Evolutionary conservation across 1,140 invertebrate genomes (phyloP), one percentile per base, ranked within the genome.

Genomic region (Leptinotarsa undecemlineata): DNA sequence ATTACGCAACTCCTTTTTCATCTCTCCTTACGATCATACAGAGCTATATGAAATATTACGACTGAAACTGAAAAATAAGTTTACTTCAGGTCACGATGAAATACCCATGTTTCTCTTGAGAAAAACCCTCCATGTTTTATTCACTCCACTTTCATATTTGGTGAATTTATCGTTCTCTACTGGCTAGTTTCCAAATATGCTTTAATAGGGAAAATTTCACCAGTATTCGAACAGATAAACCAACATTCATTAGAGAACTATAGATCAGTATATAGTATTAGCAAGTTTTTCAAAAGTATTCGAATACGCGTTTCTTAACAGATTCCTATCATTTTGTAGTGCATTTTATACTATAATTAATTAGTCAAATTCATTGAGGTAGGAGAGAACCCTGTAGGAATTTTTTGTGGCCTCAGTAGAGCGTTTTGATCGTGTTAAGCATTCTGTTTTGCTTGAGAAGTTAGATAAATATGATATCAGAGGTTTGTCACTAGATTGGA

Each of bases 191-290:
- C 62, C 62, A 63, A 63, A 63, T 20, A 63, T 23, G 21, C 21
- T 23, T n/a, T n/a, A n/a, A n/a, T n/a, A n/a, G n/a, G n/a, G 3
- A 63, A 20, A 63, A 63, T 63, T 63, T 63, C 62, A 63, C 19
- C 62, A 21, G 62, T 63, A 63, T 21, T 63, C 62, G 21, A 63
- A 20, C 21, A 21, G 19, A 63, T 21, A 13, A 19, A 21, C 15
- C 0, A 63, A 63, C 62, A 63, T 63, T 63, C 62, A 63, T 19
- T 63, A 63, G 20, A 63, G 13, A 63, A 63, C 62, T 20, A 21
- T 63, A 1, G 14, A 63, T 20, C 62, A 23, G n/a, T 23, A 23
- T n/a, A 26, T 0, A 26, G 23, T 23, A 26, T 5, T 5, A 26
- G 5, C 23, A 26, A 26, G 23, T 26, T 26, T 26, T 26, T 26